A percentile compares a stretch with the other conserved stretches of the same genome.
Conservation (phyloP, 2,888 invertebrate species). For the Ferrisia virgata region DNA sequence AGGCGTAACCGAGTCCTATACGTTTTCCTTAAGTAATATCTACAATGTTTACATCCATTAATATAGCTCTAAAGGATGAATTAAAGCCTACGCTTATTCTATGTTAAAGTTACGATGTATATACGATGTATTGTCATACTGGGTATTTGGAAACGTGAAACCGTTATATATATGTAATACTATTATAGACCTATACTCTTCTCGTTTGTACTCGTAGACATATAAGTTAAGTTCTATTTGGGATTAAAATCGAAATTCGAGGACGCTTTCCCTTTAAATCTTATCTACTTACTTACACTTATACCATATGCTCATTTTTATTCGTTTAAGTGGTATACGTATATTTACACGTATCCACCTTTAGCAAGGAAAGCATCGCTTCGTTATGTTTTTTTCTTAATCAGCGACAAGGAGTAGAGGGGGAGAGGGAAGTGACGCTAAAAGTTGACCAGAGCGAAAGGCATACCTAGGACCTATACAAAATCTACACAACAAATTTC, state of each 20-base stretch:
- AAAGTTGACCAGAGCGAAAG: too few relatives aligned
- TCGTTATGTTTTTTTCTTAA: too few relatives aligned
- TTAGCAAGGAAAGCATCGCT: too few relatives aligned
- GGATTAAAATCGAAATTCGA: not conserved
- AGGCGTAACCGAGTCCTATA: slow-evolving; percentile 40
- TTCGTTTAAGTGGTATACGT: too few relatives aligned
- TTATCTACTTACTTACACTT: too few relatives aligned
- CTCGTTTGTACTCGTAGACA: not conserved
- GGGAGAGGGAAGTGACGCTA: too few relatives aligned
- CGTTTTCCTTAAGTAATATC: slow-evolving; percentile 40
- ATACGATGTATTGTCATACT: slow-evolving; percentile 19
- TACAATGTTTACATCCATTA: slow-evolving; percentile 43
- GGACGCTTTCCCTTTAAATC: not conserved
- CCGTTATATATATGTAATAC: not conserved
- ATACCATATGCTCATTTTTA: too few relatives aligned
- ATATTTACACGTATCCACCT: too few relatives aligned
- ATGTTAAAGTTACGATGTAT: slow-evolving; percentile 35
- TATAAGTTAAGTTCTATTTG: not conserved
- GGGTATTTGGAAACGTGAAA: slow-evolving; percentile 35
- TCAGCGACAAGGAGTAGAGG: too few relatives aligned
- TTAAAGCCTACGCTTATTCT: slow-evolving; percentile 38
- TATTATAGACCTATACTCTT: not conserved
- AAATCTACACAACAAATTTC: too few relatives aligned
- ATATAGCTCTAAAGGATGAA: slow-evolving; percentile 34
- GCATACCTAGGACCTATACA: too few relatives aligned